phyloP scores from a whole-genome alignment of 2,797 vertebrate genomes.

The Cossypha heuglini region DNA sequence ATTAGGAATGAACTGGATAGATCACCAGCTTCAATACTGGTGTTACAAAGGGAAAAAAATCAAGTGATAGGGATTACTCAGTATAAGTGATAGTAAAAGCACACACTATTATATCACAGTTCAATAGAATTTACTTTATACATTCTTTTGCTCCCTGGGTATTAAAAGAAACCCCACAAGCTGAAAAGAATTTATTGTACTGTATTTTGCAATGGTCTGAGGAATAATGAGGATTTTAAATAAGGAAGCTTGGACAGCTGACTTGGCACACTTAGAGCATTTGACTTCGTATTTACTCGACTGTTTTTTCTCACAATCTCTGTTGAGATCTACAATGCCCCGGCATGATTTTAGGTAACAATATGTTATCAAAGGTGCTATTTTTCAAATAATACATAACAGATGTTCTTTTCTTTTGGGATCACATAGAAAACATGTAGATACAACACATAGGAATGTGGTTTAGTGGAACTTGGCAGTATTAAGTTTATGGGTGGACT shows the following conservation, averaged over 20 bases:
- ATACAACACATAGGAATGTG: neutral
- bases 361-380: neutral
- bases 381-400: neutral
- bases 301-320: neutral
- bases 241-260: neutral
- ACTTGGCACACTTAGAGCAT: neutral
- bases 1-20: neutral
- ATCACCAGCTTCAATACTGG: neutral
- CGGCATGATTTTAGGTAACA: neutral
- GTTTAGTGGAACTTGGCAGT: neutral
- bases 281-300: neutral
- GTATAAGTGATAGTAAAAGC: neutral
- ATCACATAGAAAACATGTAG: neutral
- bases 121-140: neutral
- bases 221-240: neutral
- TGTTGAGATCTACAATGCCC: neutral
- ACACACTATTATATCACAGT: neutral
- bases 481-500: neutral
- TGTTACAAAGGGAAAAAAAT: neutral
- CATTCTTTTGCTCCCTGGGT: neutral
- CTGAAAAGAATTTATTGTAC: neutral
- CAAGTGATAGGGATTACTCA: neutral
- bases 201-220: neutral
- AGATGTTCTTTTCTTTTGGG: neutral
- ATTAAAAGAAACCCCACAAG: neutral